Base-by-base conservation (phyloP, 1,140 invertebrate species). In the Leguminivora glycinivorella region DNA sequence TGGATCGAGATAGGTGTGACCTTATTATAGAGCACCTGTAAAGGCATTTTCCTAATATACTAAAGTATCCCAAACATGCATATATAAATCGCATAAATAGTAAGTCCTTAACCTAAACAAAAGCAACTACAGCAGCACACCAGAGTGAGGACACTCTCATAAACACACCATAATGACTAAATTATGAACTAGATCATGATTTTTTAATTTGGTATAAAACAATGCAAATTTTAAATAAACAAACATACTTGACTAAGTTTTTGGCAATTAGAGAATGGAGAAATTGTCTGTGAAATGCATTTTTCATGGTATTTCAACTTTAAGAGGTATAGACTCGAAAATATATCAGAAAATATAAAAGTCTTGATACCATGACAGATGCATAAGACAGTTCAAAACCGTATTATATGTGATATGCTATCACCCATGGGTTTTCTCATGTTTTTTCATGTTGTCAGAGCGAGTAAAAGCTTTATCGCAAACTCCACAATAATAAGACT, bases 401-500 rank as follows among this genome's bases (percentile, higher is more conserved):
- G 17, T 66, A 68, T 14, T 31, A 29, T 7, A 29, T 12, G 29
- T 29, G 1, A 22, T 68, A 70, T 26, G 9, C 47, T 26, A 71
- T 83, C 80, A 92, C 71, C 92, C 90, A 84, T 92, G 92, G 71
- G 92, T 92, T 79, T 92, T 92, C 69, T 92, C 92, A 84, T 92
- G 92, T 79, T 92, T 92, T 74, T 92, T 92, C 92, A 92, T 92
- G 72, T 92, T 92, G 69, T 92, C 92, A 29, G 92, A 92, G 38
- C 92, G 89, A 66, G 92, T 92, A 73, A 92, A 92, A 34, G 92
- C 92, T 81, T 92, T 92, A 75, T 92, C 92, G 72, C 94, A 94
- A 1, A 94, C 88, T 25, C 92, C 90, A 81, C 94, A 94, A 19
- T 91, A 92, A 67, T 93, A 94, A 1, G 93, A 93, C 67, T 93